Evolutionary conservation across 2,797 vertebrate genomes (phyloP).

Genomic region (Parotocinclus haroldoi): DNA sequence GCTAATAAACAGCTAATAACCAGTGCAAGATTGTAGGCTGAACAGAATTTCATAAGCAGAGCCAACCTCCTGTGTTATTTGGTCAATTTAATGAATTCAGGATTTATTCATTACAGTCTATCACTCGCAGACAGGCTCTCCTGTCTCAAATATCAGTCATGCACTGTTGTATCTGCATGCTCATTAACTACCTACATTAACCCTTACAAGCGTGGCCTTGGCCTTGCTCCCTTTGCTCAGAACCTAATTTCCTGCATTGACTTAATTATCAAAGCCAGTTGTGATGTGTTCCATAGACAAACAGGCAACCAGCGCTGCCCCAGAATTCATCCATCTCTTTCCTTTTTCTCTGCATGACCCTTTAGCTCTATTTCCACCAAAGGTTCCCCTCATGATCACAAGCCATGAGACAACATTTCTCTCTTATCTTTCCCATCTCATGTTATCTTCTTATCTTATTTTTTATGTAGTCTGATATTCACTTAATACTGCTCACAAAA

Average conservation of each 20-base stretch:
- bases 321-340: slow-evolving; percentile 56
- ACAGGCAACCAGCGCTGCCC: slow-evolving; percentile 99
- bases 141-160: slow-evolving; percentile 2
- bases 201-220: slow-evolving; percentile 8
- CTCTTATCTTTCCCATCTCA: slow-evolving; percentile 34
- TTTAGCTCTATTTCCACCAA: slow-evolving; percentile 51
- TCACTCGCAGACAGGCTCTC: background rate
- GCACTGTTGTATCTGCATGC: slow-evolving; percentile 26
- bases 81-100: no score
- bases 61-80: no score
- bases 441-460: slow-evolving; percentile 14
- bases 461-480: slow-evolving; percentile 5
- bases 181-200: slow-evolving; percentile 20
- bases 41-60: background rate
- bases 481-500: no score
- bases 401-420: slow-evolving; percentile 40
- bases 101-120: no score
- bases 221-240: slow-evolving; percentile 45
- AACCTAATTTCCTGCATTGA: slow-evolving; percentile 70
- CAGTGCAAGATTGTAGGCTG: slow-evolving; percentile 14
- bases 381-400: no score
- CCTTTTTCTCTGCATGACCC: slow-evolving; percentile 60
- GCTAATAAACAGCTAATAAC: background rate
- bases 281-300: slow-evolving; percentile 91
- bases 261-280: slow-evolving; percentile 79